Evolutionary conservation across 2,113 vertebrate species (phyloP), one percentile per base, ranked within the genome.

Genomic region (Ophiodon elongatus): DNA sequence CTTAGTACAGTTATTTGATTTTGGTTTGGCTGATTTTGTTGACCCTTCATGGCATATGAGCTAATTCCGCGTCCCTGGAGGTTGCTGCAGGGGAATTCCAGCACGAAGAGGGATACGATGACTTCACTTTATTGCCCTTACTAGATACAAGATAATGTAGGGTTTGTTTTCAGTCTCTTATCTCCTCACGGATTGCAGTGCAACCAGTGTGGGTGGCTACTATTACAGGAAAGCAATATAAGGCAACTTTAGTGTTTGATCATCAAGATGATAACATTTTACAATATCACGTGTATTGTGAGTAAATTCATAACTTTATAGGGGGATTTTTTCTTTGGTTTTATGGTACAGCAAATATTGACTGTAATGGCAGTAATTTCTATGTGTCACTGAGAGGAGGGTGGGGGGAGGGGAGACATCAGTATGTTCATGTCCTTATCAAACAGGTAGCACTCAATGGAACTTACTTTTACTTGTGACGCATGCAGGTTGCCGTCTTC

Each of bases 41-140:
- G 54, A 57, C 54, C 10, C n/a, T 52, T 52, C 47, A 23, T 52
- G 19, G 47, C 19, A 52, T 0, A 25, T 6, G 23, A 56, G 54
- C 23, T 25, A 5, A 57, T 56, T 56, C 54, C n/a, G 64, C 17
- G 4, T 59, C 37, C 35, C 21, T 6, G 29, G 21, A 14, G 2
- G 41, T 4, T 14, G 6, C 27, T 6, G 6, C 31, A 80, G 60
- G 43, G 73, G 27, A 73, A 63, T 62, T 25, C 45, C 79, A 75
- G 59, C 9, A 37, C 47, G 50, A 1, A 31, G 6, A 69, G 6
- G 17, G 21, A 27, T 13, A 23, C 3, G 17, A 27, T 57, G 29
- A 69, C 47, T 15, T 54, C 50, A 54, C 15, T 63, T 52, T 33
- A 54, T 66, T 39, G 19, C 62, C 10, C 23, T 33, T 2, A 13